Base-by-base conservation (phyloP, 2,888 invertebrate genomes). In the Lasiommata megera region DNA sequence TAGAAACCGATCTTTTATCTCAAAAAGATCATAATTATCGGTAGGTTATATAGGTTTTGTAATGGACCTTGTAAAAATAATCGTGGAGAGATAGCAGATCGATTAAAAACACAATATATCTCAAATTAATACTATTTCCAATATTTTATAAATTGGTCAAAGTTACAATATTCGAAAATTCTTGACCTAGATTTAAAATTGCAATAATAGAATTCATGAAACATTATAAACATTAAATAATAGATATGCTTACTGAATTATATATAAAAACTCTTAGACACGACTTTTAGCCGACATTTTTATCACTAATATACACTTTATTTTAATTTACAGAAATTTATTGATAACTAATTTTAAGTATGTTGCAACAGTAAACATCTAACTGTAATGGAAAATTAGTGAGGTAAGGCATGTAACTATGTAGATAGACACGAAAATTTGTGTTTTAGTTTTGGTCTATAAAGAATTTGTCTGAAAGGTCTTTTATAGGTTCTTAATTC, bases 101-200 rank as follows among this genome's bases (percentile, higher is more conserved):
- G n/a, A n/a, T n/a, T n/a, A n/a, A 23, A 23, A 23, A 23, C 2
- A 23, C 5, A 2, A 23, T 5, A 23, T 23, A 23, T n/a, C n/a
- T 41, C n/a, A n/a, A n/a, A n/a, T n/a, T 1, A 18, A 43, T 28
- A 8, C 12, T 12, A 7, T 12, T 28, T 28, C 7, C 8, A 43
- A 28, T 43, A 43, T 43, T 37, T 48, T 48, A 38, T 37, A 38
- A 51, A 51, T 51, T 51, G 51, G 51, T 51, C 51, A 51, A 50
- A 38, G 3, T 51, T 51, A 51, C 51, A 51, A 7, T 28, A 38
- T 51, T 11, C 51, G 38, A 51, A 50, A 50, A 51, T 6, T 16
- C 18, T 38, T 16, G 38, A 38, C 28, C 18, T 40, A 40, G 29
- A 40, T 29, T 40, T 16, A 29, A 40, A 51, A 40, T 40, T 40